phyloP scores from a whole-genome alignment of 2,888 invertebrate species.

The Drosophila robusta region DNA sequence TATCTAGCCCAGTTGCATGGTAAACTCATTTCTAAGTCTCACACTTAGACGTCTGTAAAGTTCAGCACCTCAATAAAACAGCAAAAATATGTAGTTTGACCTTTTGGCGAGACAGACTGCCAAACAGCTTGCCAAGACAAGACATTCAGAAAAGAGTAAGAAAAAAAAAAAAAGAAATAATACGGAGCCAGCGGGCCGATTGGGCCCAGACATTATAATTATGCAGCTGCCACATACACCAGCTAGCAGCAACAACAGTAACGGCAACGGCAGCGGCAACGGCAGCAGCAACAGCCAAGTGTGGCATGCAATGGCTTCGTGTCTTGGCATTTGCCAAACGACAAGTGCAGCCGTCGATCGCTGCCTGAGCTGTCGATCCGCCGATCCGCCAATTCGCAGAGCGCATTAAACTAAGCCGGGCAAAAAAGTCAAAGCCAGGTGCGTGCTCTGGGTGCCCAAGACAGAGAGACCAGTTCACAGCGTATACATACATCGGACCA shows the following conservation, averaged over 20 bases:
- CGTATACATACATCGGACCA: too few relatives aligned
- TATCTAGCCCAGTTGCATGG: constrained; percentile 33
- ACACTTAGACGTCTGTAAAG: constrained; percentile 56
- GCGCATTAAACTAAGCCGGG: constrained; percentile 72
- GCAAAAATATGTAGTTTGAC: constrained; percentile 76
- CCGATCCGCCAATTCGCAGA: constrained; percentile 55
- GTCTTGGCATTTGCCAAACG: constrained; percentile 75
- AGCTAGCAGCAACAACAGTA: constrained; percentile 1
- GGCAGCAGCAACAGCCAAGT: constrained; percentile 36
- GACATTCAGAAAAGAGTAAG: constrained; percentile 23
- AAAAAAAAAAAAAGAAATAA: constrained; percentile 19
- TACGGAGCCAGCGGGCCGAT: constrained; percentile 63
- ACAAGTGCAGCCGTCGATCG: constrained; percentile 77
- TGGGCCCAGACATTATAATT: constrained; percentile 75
- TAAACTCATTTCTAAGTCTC: constrained; percentile 54
- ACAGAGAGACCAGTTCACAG: constrained; percentile 17
- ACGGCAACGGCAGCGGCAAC: constrained; percentile 5
- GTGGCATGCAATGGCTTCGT: constrained; percentile 64
- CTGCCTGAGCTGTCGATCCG: constrained; percentile 34
- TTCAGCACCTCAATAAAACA: constrained; percentile 67
- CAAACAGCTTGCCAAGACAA: constrained; percentile 37
- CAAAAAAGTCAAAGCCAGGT: constrained; percentile 61
- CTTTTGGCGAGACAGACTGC: constrained; percentile 68
- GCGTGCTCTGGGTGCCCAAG: constrained; percentile 64
- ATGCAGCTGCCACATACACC: constrained; percentile 78